Evolutionary conservation across 64 coral and sea anemone species (phyloP).

Genomic region (Montipora foliosa): DNA sequence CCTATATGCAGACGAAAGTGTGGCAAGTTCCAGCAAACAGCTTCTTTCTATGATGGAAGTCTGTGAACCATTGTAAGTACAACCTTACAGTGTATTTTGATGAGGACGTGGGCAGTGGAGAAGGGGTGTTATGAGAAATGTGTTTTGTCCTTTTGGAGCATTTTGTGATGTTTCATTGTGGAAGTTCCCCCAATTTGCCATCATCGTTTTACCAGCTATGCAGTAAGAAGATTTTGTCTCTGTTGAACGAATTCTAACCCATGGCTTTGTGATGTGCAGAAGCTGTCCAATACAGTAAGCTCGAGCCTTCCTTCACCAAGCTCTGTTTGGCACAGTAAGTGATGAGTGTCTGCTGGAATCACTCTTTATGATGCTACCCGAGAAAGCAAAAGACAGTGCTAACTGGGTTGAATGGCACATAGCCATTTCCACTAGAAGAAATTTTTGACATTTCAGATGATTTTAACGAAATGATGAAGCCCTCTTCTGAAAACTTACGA

Average conservation of each 20-base stretch:
- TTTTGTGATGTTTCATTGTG: neutral
- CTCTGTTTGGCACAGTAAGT: neutral
- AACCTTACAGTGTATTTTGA: neutral
- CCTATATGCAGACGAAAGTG: neutral
- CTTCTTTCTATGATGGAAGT: neutral
- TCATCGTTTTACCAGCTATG: neutral
- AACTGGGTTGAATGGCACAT: neutral
- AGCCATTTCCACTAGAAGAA: conserved; percentile 21
- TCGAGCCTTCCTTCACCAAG: conserved; percentile 1
- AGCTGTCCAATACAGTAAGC: neutral
- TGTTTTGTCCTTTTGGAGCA: neutral
- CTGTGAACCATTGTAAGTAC: neutral
- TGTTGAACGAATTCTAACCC: neutral
- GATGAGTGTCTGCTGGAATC: conserved; percentile 10
- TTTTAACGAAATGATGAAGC: conserved; percentile 14
- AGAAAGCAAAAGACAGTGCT: neutral
- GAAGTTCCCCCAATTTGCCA: neutral
- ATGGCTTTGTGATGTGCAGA: neutral
- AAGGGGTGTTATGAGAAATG: conserved; percentile 7
- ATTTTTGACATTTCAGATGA: conserved; percentile 59
- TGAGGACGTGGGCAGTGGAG: neutral
- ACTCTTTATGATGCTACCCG: neutral
- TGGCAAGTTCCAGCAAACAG: neutral
- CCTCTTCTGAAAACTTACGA: conserved; percentile 9
- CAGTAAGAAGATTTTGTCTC: neutral